Base-by-base conservation (phyloP, 2,888 invertebrate species). In the Idaea straminata region DNA sequence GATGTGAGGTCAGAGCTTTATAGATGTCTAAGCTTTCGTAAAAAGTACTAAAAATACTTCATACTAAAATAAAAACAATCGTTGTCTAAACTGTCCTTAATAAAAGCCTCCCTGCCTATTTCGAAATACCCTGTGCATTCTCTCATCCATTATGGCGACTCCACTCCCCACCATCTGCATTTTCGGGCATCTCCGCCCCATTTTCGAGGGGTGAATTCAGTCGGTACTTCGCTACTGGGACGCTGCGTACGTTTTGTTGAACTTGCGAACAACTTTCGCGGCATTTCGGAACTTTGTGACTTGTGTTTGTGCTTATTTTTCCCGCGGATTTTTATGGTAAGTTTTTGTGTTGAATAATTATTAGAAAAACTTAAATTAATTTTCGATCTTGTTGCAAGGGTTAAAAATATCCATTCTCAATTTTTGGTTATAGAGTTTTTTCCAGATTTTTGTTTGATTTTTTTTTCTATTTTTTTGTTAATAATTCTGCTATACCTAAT, bases 141-240 rank as follows among this genome's bases (percentile, higher is more conserved):
- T 47, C 47, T 47, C 47, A 13, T 47, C 66, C 61, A 66, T 65
- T 66, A 61, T 58, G 67, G 7, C 4, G 77, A 73, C 68, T 77
- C 79, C 72, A 77, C 82, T 76, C 83, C 82, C 82, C 79, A 69
- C 80, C 75, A 70, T 74, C 73, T 64, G 66, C 71, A 69, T 66
- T 69, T 76, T 78, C 66, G 64, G 74, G 79, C 69, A 34, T 79
- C 78, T 71, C 78, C 83, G 78, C 83, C 84, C 83, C 78, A 47
- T 47, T 47, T 13, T 47, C 47, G 47, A 47, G 47, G 47, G 47
- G 47, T 47, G 47, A 47, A 47, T 25, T 34, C 61, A 68, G 62
- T 66, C 62, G 67, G 47, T 62, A 67, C 63, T 34, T 61, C 16
- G 66, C 66, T 63, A 61, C 67, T 59, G 67, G 61, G 47, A 64